Evolutionary conservation across 2,888 invertebrate species (phyloP), one percentile per base, ranked within the genome.

Genomic region (Molorchus minor): DNA sequence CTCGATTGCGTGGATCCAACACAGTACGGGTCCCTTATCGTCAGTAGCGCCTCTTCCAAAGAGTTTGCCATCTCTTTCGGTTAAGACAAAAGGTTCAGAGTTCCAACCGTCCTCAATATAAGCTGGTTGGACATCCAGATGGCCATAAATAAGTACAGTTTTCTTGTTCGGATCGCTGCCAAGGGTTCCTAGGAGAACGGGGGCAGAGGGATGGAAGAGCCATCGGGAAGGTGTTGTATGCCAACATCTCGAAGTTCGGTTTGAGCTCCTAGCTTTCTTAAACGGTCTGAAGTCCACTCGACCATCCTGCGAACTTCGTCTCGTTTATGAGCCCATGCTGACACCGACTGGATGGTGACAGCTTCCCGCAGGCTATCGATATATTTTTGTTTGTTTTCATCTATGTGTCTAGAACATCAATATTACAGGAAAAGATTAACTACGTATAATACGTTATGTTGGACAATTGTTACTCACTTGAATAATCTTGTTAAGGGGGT

Each of bases 51-150:
- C 98, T 67, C 98, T 86, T 0, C 96, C 98, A 82, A 84, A 98
- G 30, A 98, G 82, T 78, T 96, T 97, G 1, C 88, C 94, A 82
- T 97, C 86, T 60, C 88, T 88, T 78, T 97, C 95, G 16, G 90
- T 90, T 55, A 99, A 82, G 17, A 87, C 88, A 83, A 98, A 99
- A 0, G 99, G 98, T 60, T 98, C 95, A 0, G 95, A 91, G 67
- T 92, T 85, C 98, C 98, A 98, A 0, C 98, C 98, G 83, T 98
- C 98, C 62, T 91, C 91, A 77, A 88, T 89, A 21, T 89, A 79
- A 0, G 98, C 99, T 7, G 98, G 98, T 79, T 98, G 98, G 0
- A 99, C 99, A 84, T 99, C 99, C 75, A 99, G 86, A 82, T 99
- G 99, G 0, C 98, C 98, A 80, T 99, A 99, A 56, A 99, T 85